Base-by-base conservation (phyloP, 2,888 invertebrate genomes). In the Diarsia rubi region DNA sequence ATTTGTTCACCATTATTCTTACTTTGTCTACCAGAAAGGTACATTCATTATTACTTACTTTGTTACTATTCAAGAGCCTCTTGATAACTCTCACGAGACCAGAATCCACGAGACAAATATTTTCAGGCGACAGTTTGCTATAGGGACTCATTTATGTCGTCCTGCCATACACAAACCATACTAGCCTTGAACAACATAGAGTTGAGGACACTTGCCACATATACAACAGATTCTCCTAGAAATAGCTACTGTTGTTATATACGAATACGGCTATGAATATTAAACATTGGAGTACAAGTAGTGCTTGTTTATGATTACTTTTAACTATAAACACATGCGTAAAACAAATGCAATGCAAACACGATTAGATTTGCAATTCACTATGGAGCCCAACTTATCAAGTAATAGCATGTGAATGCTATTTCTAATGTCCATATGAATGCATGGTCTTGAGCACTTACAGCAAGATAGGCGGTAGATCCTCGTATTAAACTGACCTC, bases 341-440 rank as follows among this genome's bases (percentile, higher is more conserved):
- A 27, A 59, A 73, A 72, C 19, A 12, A 45, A 69, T n/a, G 14
- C n/a, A 27, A n/a, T n/a, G n/a, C n/a, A n/a, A n/a, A n/a, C 37
- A n/a, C n/a, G 27, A n/a, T 27, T 42, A 44, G 14, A 31, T 31
- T 70, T 45, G n/a, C 4, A 37, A 57, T 16, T 54, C 31, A n/a
- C 42, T 44, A 31, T 19, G n/a, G 5, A 69, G 16, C 16, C 9
- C 19, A n/a, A 44, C 14, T 24, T 44, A 16, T 2, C 14, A 31
- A 19, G 12, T 27, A 19, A 19, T 27, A 4, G 42, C 1, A 2
- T 21, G 27, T 27, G 12, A 16, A 27, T 47, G 21, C 2, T 14
- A 47, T 47, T 31, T 65, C 3, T 65, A n/a, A 16, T 24, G 37
- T 37, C n/a, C 19, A 60, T 60, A 37, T 21, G 2, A 42, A 27